A percentile compares a stretch with the other conserved stretches of the same genome.
phyloP scores from a whole-genome alignment of 2,113 vertebrate species.

The Pitta sordida region DNA sequence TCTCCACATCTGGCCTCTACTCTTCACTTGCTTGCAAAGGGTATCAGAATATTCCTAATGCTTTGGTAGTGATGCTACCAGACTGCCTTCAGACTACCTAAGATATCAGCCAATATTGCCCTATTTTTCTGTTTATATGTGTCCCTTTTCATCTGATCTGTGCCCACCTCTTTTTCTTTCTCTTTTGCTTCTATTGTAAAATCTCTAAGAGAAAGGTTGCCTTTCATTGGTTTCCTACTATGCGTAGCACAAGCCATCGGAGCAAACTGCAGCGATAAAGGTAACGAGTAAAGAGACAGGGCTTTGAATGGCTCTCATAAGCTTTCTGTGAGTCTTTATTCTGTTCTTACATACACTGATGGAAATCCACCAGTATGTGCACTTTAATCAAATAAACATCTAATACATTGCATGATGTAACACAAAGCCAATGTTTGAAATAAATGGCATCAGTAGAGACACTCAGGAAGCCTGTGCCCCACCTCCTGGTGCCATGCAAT shows the following conservation, averaged over 20 bases:
- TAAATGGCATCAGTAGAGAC: neutral
- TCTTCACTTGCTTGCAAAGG: neutral
- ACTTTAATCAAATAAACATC: neutral
- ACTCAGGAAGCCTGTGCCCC: neutral
- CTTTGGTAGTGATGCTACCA: neutral
- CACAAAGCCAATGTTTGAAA: neutral
- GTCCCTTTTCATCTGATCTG: neutral
- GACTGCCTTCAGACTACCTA: neutral
- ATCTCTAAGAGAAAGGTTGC: neutral
- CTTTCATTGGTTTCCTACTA: neutral
- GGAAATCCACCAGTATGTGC: neutral
- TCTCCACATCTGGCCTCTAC: neutral
- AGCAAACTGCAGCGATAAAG: neutral
- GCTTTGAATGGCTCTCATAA: neutral
- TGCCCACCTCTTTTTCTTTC: neutral
- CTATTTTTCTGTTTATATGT: neutral
- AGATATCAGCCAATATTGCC: neutral
- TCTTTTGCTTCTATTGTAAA: neutral
- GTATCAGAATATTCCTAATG: neutral
- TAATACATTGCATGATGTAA: neutral
- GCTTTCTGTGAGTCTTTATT: neutral
- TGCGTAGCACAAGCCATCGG: rapidly evolving
- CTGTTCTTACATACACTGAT: neutral
- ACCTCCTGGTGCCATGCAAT: neutral
- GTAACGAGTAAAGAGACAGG: neutral